Conservation (phyloP, 2,888 invertebrate genomes). For the Sipunculus nudus region DNA sequence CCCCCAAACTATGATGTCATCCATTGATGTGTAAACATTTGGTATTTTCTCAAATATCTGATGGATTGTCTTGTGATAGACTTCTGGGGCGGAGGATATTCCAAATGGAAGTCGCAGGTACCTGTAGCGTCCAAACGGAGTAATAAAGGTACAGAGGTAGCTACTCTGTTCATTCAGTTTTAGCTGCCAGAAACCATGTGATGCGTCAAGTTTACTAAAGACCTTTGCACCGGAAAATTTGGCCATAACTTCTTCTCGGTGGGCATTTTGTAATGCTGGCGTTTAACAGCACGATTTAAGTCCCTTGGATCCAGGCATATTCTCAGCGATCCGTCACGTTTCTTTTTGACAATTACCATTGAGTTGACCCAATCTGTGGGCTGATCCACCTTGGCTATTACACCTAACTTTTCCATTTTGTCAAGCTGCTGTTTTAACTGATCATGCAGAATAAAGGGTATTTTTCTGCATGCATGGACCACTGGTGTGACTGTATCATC, state of each 20-base stretch:
- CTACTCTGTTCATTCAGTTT: slow-evolving; percentile 21
- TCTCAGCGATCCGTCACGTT: slow-evolving; percentile 36
- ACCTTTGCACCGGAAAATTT: slow-evolving; percentile 26
- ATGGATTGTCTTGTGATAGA: neutral
- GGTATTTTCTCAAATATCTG: neutral
- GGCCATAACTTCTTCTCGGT: slow-evolving; percentile 38
- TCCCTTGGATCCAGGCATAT: slow-evolving; percentile 41
- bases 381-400: slow-evolving; percentile 36
- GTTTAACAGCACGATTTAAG: slow-evolving; percentile 34
- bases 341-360: slow-evolving; percentile 33
- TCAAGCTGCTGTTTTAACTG: slow-evolving; percentile 34
- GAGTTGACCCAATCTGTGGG: slow-evolving; percentile 44
- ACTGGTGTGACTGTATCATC: slow-evolving; percentile 30
- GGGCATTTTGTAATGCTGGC: slow-evolving; percentile 38
- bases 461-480: slow-evolving; percentile 32
- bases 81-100: slow-evolving; percentile 7
- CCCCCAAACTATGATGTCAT: slow-evolving; percentile 7
- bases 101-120: slow-evolving; percentile 14
- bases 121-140: slow-evolving; percentile 31
- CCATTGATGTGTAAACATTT: neutral
- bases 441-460: slow-evolving; percentile 32
- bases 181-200: slow-evolving; percentile 37
- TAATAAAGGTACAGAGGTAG: slow-evolving; percentile 29
- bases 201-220: slow-evolving; percentile 37
- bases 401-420: slow-evolving; percentile 23